A percentile compares a stretch with the other conserved stretches of the same genome.
phyloP scores from a whole-genome alignment of 2,797 vertebrate species.

The Crypturellus tataupa region DNA sequence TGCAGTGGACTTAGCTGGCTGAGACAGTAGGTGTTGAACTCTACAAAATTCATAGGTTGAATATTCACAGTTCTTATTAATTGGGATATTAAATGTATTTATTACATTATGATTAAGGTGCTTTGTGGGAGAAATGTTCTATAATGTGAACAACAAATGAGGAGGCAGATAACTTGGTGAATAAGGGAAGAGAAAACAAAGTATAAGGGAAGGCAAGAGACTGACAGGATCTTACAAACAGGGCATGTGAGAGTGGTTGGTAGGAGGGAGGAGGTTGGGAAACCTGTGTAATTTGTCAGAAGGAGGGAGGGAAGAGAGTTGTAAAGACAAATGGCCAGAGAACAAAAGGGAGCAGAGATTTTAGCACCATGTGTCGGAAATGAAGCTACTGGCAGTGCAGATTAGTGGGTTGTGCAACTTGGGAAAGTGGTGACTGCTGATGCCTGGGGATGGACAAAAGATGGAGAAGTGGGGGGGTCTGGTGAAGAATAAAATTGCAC shows the following conservation, averaged over 20 bases:
- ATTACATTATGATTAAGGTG: background rate
- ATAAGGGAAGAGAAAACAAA: constrained; percentile 2
- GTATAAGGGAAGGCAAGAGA: background rate
- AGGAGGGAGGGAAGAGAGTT: background rate
- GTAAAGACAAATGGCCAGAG: constrained; percentile 11
- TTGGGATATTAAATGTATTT: background rate
- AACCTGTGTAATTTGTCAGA: background rate
- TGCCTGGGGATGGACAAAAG: background rate
- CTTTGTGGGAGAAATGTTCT: background rate
- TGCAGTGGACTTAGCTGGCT: background rate
- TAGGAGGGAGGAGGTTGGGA: constrained; percentile 19
- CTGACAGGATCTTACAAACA: background rate
- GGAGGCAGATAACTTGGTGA: background rate
- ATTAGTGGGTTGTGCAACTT: background rate
- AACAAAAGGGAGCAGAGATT: constrained; percentile 42
- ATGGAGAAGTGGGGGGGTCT: background rate
- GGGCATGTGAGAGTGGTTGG: constrained; percentile 4
- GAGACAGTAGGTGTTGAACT: background rate
- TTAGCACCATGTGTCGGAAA: constrained; percentile 18
- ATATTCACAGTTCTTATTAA: constrained; percentile 14
- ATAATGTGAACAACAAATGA: background rate
- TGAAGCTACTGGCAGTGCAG: background rate
- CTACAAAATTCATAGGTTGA: background rate
- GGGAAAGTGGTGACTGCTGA: background rate
- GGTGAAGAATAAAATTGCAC: background rate